phyloP scores from a whole-genome alignment of 2,113 vertebrate species.

The Grantiella picta region DNA sequence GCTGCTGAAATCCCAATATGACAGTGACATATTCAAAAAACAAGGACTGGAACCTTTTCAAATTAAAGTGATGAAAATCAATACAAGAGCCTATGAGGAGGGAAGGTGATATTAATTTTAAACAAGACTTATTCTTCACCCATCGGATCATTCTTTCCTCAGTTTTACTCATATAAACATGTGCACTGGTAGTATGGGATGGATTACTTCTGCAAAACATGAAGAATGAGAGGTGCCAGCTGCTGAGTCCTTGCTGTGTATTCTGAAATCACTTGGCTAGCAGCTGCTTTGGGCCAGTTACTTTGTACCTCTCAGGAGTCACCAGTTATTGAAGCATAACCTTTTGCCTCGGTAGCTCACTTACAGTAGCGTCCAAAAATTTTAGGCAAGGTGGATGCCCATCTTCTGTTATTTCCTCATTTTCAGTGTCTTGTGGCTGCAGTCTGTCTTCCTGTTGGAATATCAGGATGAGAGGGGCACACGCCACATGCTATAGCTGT shows the following conservation, averaged over 20 bases:
- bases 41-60: neutral
- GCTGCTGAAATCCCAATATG: neutral
- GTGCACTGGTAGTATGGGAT: neutral
- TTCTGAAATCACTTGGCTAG: neutral
- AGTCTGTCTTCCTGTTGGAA: neutral
- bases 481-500: rapidly evolving
- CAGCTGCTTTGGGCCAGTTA: neutral
- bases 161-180: neutral
- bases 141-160: neutral
- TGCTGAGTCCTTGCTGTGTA: neutral
- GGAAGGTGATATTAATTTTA: neutral
- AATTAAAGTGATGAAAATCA: neutral
- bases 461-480: neutral
- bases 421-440: neutral
- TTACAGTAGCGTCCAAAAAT: neutral
- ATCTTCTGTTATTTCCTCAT: neutral
- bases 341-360: neutral
- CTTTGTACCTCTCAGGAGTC: neutral
- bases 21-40: neutral
- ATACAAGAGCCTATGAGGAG: neutral
- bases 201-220: neutral
- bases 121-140: neutral
- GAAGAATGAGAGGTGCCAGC: neutral
- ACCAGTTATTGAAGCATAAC: neutral
- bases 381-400: neutral